Base-by-base conservation (phyloP, 2,113 vertebrate genomes). In the Ceratotherium simum region DNA sequence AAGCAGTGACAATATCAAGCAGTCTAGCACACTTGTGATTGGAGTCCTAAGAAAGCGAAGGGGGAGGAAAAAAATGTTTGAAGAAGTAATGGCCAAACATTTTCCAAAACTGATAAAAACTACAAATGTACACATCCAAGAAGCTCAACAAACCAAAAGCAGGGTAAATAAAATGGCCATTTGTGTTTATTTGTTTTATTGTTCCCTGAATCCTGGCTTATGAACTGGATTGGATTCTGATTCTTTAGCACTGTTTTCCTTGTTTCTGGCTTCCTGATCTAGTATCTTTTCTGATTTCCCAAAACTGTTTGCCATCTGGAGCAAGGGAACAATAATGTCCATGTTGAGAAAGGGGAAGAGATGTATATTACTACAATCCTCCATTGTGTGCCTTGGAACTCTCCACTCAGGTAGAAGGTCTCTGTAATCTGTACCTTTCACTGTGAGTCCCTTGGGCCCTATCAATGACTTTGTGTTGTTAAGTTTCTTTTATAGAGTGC, bases 121-220 rank as follows among this genome's bases (percentile, higher is more conserved):
- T 95, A 21, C 56, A 79, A 25, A 96, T 69, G 18, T 58, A 93
- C 6, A 70, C 16, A 92, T 84, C 29, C 6, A 67, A 64, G 48
- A 54, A 69, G 17, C 31, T 85, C 72, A 94, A 56, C 1, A 64
- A 90, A 79, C 51, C 91, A 29, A 88, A 76, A 81, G 51, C 23
- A 91, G 36, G 54, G 60, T 75, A 81, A 79, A 78, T 48, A 3
- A 83, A 91, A 27, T 70, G 51, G 4, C 3, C 25, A 39, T 75
- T 93, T 93, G 48, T 84, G 9, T 89, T 82, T 58, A 62, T 76
- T 80, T 93, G 60, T 84, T 96, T 96, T 60, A 67, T 87, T 91
- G 16, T 83, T 95, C 65, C 31, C 5, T 64, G 31, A 93, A 84
- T 81, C 25, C 25, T 91, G n/a, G 33, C 42, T 83, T 93, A 65